phyloP scores from a whole-genome alignment of 2,888 invertebrate genomes.

The Myathropa florea region DNA sequence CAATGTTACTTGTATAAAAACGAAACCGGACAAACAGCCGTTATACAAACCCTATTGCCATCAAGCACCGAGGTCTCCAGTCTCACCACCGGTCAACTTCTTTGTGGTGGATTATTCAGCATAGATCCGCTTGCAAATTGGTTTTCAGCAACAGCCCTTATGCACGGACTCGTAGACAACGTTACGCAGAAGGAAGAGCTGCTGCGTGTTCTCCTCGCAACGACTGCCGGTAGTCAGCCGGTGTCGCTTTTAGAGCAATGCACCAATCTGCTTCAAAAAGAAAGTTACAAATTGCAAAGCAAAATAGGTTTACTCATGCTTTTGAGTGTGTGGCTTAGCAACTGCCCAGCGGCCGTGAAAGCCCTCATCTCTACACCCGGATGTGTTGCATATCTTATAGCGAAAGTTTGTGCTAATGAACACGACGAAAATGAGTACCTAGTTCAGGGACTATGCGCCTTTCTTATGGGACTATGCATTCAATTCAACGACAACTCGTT shows the following conservation, averaged over 20 bases:
- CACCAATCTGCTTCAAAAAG: slow-evolving; percentile 90
- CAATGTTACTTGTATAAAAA: slow-evolving; percentile 97
- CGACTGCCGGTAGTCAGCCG: slow-evolving; percentile 90
- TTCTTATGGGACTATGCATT: slow-evolving; percentile 95
- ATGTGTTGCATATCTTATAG: slow-evolving; percentile 92
- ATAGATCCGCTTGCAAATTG: slow-evolving; percentile 94
- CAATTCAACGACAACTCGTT: slow-evolving; percentile 93
- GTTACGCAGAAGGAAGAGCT: slow-evolving; percentile 93
- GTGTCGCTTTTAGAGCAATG: slow-evolving; percentile 95
- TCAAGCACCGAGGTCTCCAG: slow-evolving; percentile 88
- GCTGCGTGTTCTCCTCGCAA: slow-evolving; percentile 93
- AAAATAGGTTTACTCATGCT: slow-evolving; percentile 95
- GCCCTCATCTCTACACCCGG: slow-evolving; percentile 90
- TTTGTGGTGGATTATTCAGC: slow-evolving; percentile 96
- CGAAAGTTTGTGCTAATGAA: slow-evolving; percentile 90
- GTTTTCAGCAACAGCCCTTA: slow-evolving; percentile 95
- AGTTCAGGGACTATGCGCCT: slow-evolving; percentile 93
- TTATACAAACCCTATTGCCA: slow-evolving; percentile 96
- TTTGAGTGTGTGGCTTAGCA: slow-evolving; percentile 92
- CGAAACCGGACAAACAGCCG: slow-evolving; percentile 91
- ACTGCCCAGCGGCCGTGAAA: slow-evolving; percentile 91
- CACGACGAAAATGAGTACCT: slow-evolving; percentile 95
- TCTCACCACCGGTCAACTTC: slow-evolving; percentile 91
- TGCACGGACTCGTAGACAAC: slow-evolving; percentile 94
- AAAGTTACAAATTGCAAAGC: slow-evolving; percentile 84